Evolutionary conservation across 2,113 vertebrate genomes (phyloP).

Genomic region (Taxidea taxus): DNA sequence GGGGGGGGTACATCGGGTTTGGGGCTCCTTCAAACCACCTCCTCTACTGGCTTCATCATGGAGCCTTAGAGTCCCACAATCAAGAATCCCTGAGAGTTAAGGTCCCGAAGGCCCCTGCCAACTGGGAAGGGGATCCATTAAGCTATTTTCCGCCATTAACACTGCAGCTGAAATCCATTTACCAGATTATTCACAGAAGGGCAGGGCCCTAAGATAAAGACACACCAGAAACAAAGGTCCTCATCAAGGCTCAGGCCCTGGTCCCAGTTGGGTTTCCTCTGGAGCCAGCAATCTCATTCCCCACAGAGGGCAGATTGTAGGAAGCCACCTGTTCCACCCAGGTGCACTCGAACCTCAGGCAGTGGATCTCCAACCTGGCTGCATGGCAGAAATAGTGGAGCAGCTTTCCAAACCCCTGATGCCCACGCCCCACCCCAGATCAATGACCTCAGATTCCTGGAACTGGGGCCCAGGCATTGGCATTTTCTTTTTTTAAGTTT

Average conservation of each 20-base stretch:
- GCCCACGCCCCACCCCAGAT: background rate
- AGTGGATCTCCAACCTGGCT: background rate
- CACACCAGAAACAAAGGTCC: constrained; percentile 41
- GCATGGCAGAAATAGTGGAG: background rate
- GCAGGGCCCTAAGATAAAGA: constrained; percentile 36
- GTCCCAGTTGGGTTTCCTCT: background rate
- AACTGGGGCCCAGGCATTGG: background rate
- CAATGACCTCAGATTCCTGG: constrained; percentile 24
- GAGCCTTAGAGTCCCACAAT: background rate
- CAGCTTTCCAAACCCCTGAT: background rate
- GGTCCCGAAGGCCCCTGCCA: background rate
- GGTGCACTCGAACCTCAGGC: background rate
- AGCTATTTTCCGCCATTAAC: constrained; percentile 31
- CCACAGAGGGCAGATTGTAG: background rate
- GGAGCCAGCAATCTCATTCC: background rate
- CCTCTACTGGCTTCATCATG: background rate
- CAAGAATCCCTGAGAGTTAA: constrained; percentile 32
- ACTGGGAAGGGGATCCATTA: constrained; percentile 28
- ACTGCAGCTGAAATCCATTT: constrained; percentile 28
- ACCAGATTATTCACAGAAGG: constrained; percentile 29
- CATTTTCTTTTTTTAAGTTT: background rate
- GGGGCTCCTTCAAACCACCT: constrained; percentile 12
- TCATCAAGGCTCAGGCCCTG: background rate
- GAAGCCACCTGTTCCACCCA: constrained; percentile 16
- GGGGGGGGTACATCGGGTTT: background rate